These are phyloP conservation scores for Tympanuchus pallidicinctus DNA, from an alignment of 2,113 vertebrate genomes.

Conservation along the genomic window DNA sequence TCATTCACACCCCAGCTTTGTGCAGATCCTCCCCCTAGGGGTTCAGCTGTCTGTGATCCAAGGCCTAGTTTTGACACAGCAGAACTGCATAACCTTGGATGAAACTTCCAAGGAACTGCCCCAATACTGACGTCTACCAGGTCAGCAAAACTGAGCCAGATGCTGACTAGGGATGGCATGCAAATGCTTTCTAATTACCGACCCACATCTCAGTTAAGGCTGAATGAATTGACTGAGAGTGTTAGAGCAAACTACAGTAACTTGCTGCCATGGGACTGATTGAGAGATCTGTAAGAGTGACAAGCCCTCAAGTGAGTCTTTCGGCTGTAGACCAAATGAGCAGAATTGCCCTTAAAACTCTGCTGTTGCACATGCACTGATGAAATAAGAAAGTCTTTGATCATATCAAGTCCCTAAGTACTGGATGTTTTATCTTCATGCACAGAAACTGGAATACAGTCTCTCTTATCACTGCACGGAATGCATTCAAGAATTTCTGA, in stretches of 20 bases:
- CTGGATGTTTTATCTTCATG: background rate
- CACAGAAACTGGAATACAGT: background rate
- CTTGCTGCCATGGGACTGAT: background rate
- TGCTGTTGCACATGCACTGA: background rate
- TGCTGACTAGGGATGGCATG: fast-evolving
- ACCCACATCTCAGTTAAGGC: background rate
- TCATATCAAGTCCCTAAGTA: fast-evolving
- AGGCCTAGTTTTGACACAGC: conserved; percentile 24
- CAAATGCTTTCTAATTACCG: background rate
- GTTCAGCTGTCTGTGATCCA: conserved; percentile 15
- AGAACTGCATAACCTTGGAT: background rate
- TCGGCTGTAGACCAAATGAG: background rate
- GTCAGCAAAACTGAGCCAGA: background rate
- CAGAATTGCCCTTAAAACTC: background rate
- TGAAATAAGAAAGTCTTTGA: background rate
- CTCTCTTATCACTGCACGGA: background rate
- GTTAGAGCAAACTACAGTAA: background rate
- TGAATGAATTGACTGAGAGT: background rate
- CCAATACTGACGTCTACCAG: fast-evolving
- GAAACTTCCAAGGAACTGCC: background rate
- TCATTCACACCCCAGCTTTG: conserved; percentile 27
- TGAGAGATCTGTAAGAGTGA: background rate
- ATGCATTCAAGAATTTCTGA: background rate
- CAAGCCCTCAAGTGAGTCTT: background rate
- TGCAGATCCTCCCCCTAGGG: conserved; percentile 2